phyloP scores from a whole-genome alignment of 2,888 invertebrate species.

The Nematopogon swammerdamellus region DNA sequence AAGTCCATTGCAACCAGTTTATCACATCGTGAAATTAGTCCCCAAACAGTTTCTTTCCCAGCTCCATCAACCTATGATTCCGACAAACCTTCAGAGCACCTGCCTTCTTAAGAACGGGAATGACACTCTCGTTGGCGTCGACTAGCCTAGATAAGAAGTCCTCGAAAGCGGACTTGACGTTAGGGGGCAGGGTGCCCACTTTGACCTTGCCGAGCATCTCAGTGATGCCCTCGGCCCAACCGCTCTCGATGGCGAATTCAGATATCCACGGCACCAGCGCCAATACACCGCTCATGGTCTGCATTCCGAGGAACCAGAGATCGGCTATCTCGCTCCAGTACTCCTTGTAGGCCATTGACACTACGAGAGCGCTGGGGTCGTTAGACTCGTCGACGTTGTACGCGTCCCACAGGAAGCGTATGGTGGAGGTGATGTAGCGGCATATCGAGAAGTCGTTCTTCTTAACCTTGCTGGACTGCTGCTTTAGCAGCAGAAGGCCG shows the following conservation, averaged over 20 bases:
- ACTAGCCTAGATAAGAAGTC: conserved; percentile 84
- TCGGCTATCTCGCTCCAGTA: conserved; percentile 89
- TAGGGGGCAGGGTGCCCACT: conserved; percentile 75
- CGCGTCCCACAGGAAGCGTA: conserved; percentile 90
- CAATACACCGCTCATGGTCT: conserved; percentile 81
- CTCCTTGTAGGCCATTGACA: conserved; percentile 82
- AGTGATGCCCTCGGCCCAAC: conserved; percentile 89
- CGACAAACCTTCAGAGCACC: conserved; percentile 81
- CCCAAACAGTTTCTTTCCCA: conserved; percentile 84
- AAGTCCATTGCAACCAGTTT: background rate
- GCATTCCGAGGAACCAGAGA: conserved; percentile 92
- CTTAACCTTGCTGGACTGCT: conserved; percentile 77
- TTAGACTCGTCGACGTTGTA: conserved; percentile 86
- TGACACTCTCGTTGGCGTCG: conserved; percentile 73
- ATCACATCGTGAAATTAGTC: conserved; percentile 52
- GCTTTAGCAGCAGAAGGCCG: conserved; percentile 78
- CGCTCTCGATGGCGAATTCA: conserved; percentile 87
- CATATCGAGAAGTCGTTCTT: conserved; percentile 88
- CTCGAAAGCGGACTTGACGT: conserved; percentile 87
- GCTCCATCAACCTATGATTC: conserved; percentile 84
- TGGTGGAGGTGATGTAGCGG: conserved; percentile 84
- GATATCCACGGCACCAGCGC: conserved; percentile 85
- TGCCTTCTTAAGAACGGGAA: conserved; percentile 73
- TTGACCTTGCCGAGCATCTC: conserved; percentile 80
- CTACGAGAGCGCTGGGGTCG: conserved; percentile 77